phyloP scores from a whole-genome alignment of 2,888 invertebrate species.

The Beris morrisii region DNA sequence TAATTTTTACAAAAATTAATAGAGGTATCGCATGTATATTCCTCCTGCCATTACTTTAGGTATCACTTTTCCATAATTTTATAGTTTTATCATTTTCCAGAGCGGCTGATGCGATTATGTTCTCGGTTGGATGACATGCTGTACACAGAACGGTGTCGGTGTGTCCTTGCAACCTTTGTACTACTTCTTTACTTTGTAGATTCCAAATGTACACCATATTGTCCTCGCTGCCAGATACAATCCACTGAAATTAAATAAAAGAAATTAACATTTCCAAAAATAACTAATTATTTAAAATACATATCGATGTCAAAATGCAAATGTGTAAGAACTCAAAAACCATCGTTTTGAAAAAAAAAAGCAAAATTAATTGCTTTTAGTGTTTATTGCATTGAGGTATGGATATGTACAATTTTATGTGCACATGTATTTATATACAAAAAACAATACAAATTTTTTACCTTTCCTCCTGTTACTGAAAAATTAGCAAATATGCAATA shows the following conservation, averaged over 20 bases:
- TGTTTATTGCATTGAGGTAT: not conserved
- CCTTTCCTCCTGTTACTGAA: slow-evolving; percentile 99
- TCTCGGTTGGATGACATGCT: slow-evolving; percentile 98
- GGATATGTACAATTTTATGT: not conserved
- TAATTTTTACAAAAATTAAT: too few relatives aligned
- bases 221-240: slow-evolving; percentile 99
- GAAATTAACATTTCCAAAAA: slow-evolving; percentile 20
- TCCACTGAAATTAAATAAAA: slow-evolving; percentile 74
- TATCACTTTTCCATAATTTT: slow-evolving; percentile 98
- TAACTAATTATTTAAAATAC: not conserved
- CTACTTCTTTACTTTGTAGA: slow-evolving; percentile 98
- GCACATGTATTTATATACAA: slow-evolving; percentile 6
- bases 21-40: too few relatives aligned
- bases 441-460: slow-evolving; percentile 51
- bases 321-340: not conserved
- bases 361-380: not conserved
- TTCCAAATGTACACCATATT: slow-evolving; percentile 99
- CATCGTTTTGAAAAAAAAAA: slow-evolving; percentile 6
- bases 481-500: slow-evolving; percentile 99
- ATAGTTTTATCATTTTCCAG: slow-evolving; percentile 99
- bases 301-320: not conserved
- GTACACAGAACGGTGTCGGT: slow-evolving; percentile 96
- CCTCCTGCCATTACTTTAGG: slow-evolving; percentile 58
- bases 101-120: slow-evolving; percentile 98
- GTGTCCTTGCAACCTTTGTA: slow-evolving; percentile 95